Conservation (phyloP, 2,113 vertebrate genomes). For the Elanoides forficatus region DNA sequence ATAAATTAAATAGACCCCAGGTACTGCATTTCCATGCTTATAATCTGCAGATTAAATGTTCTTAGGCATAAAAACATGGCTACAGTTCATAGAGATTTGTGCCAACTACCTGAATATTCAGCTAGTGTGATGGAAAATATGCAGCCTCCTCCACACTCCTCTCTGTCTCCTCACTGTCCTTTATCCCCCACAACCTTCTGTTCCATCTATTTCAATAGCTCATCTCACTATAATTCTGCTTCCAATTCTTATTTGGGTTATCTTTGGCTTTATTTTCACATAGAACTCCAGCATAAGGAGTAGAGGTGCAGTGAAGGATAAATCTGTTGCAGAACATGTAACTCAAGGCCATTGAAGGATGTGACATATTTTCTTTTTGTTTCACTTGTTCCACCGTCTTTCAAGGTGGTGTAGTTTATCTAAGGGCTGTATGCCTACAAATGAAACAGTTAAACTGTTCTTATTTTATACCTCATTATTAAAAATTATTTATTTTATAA, state of each 20-base stretch:
- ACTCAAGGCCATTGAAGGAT: background rate
- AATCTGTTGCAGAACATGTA: background rate
- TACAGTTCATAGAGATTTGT: background rate
- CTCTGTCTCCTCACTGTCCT: accelerated
- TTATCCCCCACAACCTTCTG: background rate
- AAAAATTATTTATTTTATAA: background rate
- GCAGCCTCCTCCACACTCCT: background rate
- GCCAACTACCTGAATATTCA: background rate
- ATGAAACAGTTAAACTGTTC: background rate
- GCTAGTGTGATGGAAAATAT: background rate
- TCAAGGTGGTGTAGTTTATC: background rate
- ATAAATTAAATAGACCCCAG: background rate
- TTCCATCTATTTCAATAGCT: background rate
- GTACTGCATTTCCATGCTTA: background rate
- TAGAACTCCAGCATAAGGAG: background rate
- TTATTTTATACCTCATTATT: background rate
- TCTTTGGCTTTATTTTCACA: background rate
- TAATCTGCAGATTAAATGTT: background rate
- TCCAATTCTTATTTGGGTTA: background rate
- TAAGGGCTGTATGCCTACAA: background rate
- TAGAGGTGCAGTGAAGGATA: background rate
- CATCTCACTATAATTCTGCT: background rate
- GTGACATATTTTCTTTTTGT: background rate
- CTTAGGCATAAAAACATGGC: background rate
- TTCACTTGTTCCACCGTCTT: background rate